Conservation (phyloP, 2,113 vertebrate genomes). For the Oreotrochilus melanogaster region DNA sequence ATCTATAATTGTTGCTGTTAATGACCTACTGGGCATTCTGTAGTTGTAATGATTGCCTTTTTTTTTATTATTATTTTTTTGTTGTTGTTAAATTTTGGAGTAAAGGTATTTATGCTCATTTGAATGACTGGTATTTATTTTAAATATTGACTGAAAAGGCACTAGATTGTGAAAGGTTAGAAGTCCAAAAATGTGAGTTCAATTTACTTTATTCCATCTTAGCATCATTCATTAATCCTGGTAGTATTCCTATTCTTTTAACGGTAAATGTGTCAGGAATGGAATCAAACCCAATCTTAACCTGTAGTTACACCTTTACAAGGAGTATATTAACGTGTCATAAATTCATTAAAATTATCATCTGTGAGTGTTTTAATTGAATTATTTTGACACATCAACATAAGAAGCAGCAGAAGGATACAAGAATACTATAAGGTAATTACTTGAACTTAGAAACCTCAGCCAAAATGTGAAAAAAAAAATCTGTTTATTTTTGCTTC, state of each 20-base stretch:
- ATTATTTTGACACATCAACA: not conserved
- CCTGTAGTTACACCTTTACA: not conserved
- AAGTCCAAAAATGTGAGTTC: not conserved
- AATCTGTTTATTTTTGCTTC: not conserved
- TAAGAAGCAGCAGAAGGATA: slow-evolving; percentile 17
- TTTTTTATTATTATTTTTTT: not conserved
- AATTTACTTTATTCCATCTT: not conserved
- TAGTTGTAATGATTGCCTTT: not conserved
- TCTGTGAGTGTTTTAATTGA: not conserved
- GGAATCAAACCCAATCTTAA: not conserved
- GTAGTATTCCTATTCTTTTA: not conserved
- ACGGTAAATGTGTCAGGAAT: not conserved
- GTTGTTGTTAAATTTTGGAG: not conserved
- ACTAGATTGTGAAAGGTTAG: not conserved
- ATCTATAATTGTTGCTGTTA: not conserved
- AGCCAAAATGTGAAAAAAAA: not conserved
- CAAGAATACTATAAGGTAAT: not conserved
- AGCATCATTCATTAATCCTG: not conserved
- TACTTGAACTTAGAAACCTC: slow-evolving; percentile 13
- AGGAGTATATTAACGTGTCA: not conserved
- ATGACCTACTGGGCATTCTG: not conserved
- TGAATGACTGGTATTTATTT: not conserved
- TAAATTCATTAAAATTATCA: not conserved
- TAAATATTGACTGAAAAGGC: not conserved
- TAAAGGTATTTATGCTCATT: not conserved